Conservation (phyloP, 1,140 invertebrate genomes). For the Anoplolepis gracilipes region DNA sequence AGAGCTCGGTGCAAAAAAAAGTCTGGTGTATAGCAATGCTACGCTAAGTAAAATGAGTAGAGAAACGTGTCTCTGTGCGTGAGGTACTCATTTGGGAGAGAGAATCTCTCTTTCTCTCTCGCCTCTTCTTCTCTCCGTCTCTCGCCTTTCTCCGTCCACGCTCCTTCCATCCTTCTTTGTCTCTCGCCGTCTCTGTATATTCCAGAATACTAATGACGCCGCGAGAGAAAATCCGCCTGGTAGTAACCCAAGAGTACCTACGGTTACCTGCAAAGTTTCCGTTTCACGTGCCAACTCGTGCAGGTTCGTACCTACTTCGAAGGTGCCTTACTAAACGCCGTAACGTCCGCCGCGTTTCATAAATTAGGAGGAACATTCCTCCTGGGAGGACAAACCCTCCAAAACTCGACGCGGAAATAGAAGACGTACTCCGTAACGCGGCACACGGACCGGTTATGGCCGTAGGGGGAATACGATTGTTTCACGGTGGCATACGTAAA, state of each 20-base stretch:
- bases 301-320: slow-evolving; percentile 33
- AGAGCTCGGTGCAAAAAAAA: neutral
- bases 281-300: slow-evolving; percentile 52
- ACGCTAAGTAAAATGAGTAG: slow-evolving; percentile 68
- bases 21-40: neutral
- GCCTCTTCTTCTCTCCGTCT: neutral
- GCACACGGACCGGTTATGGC: slow-evolving; percentile 62
- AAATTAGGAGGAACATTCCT: slow-evolving; percentile 72
- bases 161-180: slow-evolving; percentile 55
- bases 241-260: slow-evolving; percentile 44
- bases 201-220: slow-evolving; percentile 66
- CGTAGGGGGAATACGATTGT: slow-evolving; percentile 75
- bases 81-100: slow-evolving; percentile 70
- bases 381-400: slow-evolving; percentile 68
- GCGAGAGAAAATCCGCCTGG: slow-evolving; percentile 60
- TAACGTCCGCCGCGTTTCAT: slow-evolving; percentile 71
- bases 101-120: slow-evolving; percentile 22
- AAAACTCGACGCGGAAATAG: slow-evolving; percentile 59
- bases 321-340: slow-evolving; percentile 64
- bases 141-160: neutral
- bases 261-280: slow-evolving; percentile 67
- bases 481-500: slow-evolving; percentile 71
- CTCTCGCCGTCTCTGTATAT: slow-evolving; percentile 51
- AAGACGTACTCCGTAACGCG: slow-evolving; percentile 57
- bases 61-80: slow-evolving; percentile 73